These are phyloP conservation scores for Lordiphosa clarofinis DNA, from an alignment of 1,140 invertebrate genomes.

Conservation along the genomic window DNA sequence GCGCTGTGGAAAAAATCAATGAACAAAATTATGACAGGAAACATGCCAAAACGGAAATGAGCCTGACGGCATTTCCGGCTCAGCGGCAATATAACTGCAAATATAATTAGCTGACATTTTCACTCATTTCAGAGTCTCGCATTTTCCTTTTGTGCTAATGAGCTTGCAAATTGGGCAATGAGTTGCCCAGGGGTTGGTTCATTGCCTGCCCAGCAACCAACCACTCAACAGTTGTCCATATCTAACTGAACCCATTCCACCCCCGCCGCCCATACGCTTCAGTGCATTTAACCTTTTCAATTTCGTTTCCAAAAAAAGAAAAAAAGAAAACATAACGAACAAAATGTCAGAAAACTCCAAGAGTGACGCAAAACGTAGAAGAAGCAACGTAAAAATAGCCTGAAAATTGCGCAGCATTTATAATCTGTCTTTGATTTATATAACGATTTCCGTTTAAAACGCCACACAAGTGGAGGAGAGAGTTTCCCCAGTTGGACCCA, in stretches of 20 bases:
- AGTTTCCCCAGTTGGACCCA: slow-evolving; percentile 11
- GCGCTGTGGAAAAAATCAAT: slow-evolving; percentile 44
- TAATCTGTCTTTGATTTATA: slow-evolving; percentile 78
- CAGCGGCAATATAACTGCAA: slow-evolving; percentile 28
- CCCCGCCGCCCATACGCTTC: slow-evolving; percentile 12
- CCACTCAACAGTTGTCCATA: slow-evolving; percentile 51
- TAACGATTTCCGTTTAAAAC: slow-evolving; percentile 74
- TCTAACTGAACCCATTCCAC: slow-evolving; percentile 19
- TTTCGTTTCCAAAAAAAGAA: slow-evolving; percentile 19
- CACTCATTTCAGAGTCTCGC: slow-evolving; percentile 22
- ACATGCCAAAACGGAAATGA: slow-evolving; percentile 67
- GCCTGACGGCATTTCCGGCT: slow-evolving; percentile 53
- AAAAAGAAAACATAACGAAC: slow-evolving; percentile 11
- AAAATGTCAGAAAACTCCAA: slow-evolving; percentile 18
- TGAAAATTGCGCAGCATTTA: slow-evolving; percentile 73
- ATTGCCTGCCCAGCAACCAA: too few relatives aligned
- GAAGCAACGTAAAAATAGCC: slow-evolving; percentile 46
- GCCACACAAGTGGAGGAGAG: slow-evolving; percentile 18
- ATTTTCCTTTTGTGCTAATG: slow-evolving; percentile 37
- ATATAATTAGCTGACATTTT: slow-evolving; percentile 65
- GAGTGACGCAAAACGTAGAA: slow-evolving; percentile 5
- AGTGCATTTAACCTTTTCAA: slow-evolving; percentile 48
- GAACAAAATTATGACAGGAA: slow-evolving; percentile 65
- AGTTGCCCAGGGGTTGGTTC: not conserved
- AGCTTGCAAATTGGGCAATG: slow-evolving; percentile 14